Evolutionary conservation across 2,888 invertebrate species (phyloP).

Genomic region (Dryobotodes eremita): DNA sequence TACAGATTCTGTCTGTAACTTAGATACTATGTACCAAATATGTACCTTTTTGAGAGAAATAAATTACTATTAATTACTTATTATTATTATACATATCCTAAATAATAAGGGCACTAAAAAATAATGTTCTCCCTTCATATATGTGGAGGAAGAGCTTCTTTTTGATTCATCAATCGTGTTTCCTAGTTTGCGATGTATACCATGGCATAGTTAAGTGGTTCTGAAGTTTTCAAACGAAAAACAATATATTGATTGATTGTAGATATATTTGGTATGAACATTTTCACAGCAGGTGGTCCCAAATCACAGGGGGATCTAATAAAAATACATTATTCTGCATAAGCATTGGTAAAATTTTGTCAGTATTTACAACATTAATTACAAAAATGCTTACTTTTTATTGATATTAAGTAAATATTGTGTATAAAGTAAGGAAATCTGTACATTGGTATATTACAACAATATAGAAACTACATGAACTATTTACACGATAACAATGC

Average conservation of each 20-base stretch:
- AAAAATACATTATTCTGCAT: slow-evolving; percentile 50
- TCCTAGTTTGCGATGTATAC: neutral
- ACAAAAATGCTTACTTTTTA: slow-evolving; percentile 46
- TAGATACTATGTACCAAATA: too few relatives aligned
- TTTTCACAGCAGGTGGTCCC: slow-evolving; percentile 79
- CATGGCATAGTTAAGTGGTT: neutral
- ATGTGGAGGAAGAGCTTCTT: too few relatives aligned
- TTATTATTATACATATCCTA: too few relatives aligned
- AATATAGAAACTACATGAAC: slow-evolving; percentile 45
- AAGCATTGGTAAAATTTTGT: slow-evolving; percentile 50
- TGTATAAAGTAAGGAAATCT: slow-evolving; percentile 32
- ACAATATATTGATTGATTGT: slow-evolving; percentile 65
- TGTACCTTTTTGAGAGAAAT: too few relatives aligned
- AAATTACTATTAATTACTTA: too few relatives aligned
- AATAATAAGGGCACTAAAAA: too few relatives aligned
- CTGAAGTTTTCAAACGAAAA: slow-evolving; percentile 31
- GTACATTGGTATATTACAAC: slow-evolving; percentile 58
- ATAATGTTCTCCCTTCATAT: too few relatives aligned
- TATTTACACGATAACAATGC: slow-evolving; percentile 59
- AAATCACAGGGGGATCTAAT: slow-evolving; percentile 69
- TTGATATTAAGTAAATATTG: slow-evolving; percentile 24
- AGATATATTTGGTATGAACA: slow-evolving; percentile 81
- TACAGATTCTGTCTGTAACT: too few relatives aligned
- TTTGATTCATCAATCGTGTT: neutral
- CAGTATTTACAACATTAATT: slow-evolving; percentile 54